These are phyloP conservation scores for Lithophane ornitopus DNA, from an alignment of 2,888 invertebrate genomes.

Conservation along the genomic window DNA sequence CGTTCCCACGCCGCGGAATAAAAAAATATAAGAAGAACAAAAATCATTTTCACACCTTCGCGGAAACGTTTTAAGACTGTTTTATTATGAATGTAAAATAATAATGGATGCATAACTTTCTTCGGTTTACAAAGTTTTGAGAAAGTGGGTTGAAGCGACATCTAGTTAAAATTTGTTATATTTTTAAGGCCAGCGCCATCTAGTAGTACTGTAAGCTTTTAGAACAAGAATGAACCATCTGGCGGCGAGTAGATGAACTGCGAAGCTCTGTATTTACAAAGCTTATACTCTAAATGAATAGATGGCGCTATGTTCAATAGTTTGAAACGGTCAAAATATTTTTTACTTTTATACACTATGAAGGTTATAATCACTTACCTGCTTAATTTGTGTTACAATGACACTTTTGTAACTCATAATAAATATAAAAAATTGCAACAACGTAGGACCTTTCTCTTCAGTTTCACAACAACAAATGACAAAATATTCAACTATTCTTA, in stretches of 20 bases:
- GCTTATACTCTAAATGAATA: background rate
- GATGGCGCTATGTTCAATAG: constrained; percentile 35
- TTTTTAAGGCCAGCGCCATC: constrained; percentile 37
- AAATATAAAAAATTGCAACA: background rate
- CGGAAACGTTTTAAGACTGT: constrained; percentile 84
- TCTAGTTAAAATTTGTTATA: constrained; percentile 67
- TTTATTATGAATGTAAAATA: constrained; percentile 88
- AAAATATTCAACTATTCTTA: background rate
- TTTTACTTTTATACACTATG: too few species aligned
- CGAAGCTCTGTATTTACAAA: background rate
- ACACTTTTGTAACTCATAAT: constrained; percentile 25
- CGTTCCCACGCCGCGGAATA: constrained; percentile 85
- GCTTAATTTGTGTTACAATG: constrained; percentile 27
- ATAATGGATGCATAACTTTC: constrained; percentile 85
- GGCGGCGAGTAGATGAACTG: constrained; percentile 27
- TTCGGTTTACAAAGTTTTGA: constrained; percentile 67
- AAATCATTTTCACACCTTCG: constrained; percentile 90
- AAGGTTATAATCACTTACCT: constrained; percentile 32
- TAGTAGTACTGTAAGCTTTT: background rate
- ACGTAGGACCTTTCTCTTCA: constrained; percentile 16
- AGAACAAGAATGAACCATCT: background rate
- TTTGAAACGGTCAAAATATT: background rate
- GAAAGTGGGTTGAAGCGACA: constrained; percentile 72
- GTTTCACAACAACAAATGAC: constrained; percentile 24
- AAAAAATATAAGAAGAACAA: constrained; percentile 81